These are phyloP conservation scores for Drosophila bifasciata DNA, from an alignment of 1,140 invertebrate genomes.

Conservation along the genomic window DNA sequence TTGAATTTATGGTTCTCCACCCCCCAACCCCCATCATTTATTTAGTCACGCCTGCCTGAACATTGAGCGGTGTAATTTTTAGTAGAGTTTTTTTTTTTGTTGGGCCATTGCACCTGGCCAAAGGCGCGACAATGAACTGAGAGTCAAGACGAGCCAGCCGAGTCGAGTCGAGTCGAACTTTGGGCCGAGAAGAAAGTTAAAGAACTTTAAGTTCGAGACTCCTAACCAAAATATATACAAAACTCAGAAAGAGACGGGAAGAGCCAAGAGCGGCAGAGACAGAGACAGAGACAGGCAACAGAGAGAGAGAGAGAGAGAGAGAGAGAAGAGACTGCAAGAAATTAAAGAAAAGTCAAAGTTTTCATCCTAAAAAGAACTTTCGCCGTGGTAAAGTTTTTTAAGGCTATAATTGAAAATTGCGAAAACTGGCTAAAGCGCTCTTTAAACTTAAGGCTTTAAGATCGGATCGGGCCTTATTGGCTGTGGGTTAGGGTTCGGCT, in stretches of 20 bases:
- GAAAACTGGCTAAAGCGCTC: constrained; percentile 13
- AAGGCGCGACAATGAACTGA: constrained; percentile 11
- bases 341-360: constrained; percentile 57
- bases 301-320: background rate
- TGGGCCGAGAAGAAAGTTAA: constrained; percentile 13
- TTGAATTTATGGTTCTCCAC: constrained; percentile 74
- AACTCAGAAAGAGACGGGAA: constrained; percentile 33
- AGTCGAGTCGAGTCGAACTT: too few species aligned
- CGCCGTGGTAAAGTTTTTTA: constrained; percentile 52
- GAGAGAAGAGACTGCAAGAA: constrained; percentile 10
- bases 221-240: background rate
- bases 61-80: too few species aligned
- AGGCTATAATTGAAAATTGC: constrained; percentile 54
- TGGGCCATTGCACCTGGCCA: constrained; percentile 31
- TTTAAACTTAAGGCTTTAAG: constrained; percentile 23
- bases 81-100: too few species aligned
- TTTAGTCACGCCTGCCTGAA: constrained; percentile 35
- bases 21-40: background rate
- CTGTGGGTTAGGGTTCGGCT: background rate
- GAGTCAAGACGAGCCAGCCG: too few species aligned
- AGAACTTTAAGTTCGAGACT: constrained; percentile 41
- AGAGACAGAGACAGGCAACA: background rate
- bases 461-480: too few species aligned
- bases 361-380: constrained; percentile 47
- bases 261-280: constrained; percentile 10